Evolutionary conservation across 2,888 invertebrate species (phyloP), one percentile per base, ranked within the genome.

Genomic region (Sinodicranocentrus sp.): DNA sequence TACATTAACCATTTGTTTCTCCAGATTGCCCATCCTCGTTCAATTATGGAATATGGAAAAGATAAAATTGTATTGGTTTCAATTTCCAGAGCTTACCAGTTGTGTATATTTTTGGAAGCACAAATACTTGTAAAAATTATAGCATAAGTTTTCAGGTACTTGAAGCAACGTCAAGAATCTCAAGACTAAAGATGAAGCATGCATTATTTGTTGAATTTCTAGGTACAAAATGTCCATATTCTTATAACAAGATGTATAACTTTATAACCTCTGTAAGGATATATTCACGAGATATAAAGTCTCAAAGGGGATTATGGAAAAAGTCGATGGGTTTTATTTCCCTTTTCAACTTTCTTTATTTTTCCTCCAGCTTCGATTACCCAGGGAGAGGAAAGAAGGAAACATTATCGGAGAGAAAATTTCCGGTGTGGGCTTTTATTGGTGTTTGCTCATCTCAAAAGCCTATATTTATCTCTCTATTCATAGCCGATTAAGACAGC

Each of bases 271-370:
- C n/a, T n/a, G n/a, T n/a, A n/a, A n/a, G n/a, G n/a, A n/a, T n/a
- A n/a, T n/a, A n/a, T n/a, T n/a, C n/a, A n/a, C n/a, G 48, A 52
- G 52, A 57, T 61, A 78, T 63, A 65, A 85, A 78, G 54, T 82
- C 85, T 85, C 82, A 57, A 72, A 65, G 85, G 85, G 76, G 82
- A 85, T 85, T 82, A 82, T 28, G 52, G 39, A 68, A 72, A n/a
- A 76, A 72, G 82, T 82, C 82, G 82, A 84, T 82, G 85, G 82
- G 78, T 67, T 85, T 85, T 82, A 67, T 68, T 79, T 77, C 65
- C 23, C 67, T 25, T 52, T 57, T 39, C 39, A 73, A n/a, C n/a
- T 26, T 57, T 70, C 52, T 72, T 43, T 44, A 21, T 70, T 21
- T 28, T 23, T 59, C 39, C 17, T 28, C 26, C 28, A 57, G 52